These are phyloP conservation scores for Mionectes macconnelli DNA, from an alignment of 2,113 vertebrate species.

Conservation along the genomic window DNA sequence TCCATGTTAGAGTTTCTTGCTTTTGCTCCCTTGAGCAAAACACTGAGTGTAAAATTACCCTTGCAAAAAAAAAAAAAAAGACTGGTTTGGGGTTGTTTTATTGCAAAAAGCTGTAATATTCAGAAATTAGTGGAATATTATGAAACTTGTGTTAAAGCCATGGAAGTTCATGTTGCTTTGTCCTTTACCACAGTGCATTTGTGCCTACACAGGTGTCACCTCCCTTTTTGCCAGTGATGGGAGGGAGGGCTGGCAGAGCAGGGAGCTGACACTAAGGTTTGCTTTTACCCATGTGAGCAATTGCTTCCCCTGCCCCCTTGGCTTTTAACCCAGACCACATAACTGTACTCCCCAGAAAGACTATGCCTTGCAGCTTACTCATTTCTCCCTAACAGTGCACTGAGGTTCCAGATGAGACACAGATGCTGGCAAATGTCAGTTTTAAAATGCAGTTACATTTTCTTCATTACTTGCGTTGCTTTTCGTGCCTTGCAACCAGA, in stretches of 20 bases:
- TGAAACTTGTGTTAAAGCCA: neutral
- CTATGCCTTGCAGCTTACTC: neutral
- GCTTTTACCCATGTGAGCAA: accelerated
- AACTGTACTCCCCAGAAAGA: neutral
- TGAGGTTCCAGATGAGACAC: neutral
- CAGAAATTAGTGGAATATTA: neutral
- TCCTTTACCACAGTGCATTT: neutral
- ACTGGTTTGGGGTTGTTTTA: neutral
- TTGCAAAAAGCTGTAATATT: neutral
- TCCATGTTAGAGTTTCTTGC: neutral
- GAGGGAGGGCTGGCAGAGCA: neutral
- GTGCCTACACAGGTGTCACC: accelerated
- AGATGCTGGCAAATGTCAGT: neutral
- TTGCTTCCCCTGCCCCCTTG: accelerated
- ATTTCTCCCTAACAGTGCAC: neutral
- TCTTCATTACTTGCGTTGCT: neutral
- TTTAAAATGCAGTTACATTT: neutral
- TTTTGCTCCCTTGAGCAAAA: neutral
- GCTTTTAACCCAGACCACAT: neutral
- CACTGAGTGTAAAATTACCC: neutral
- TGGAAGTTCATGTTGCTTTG: neutral
- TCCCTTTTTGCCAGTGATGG: neutral
- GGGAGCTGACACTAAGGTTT: neutral
- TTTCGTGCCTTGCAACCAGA: neutral
- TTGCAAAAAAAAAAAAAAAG: neutral